Evolutionary conservation across 2,113 vertebrate genomes (phyloP).

Genomic region (Jaculus jaculus): DNA sequence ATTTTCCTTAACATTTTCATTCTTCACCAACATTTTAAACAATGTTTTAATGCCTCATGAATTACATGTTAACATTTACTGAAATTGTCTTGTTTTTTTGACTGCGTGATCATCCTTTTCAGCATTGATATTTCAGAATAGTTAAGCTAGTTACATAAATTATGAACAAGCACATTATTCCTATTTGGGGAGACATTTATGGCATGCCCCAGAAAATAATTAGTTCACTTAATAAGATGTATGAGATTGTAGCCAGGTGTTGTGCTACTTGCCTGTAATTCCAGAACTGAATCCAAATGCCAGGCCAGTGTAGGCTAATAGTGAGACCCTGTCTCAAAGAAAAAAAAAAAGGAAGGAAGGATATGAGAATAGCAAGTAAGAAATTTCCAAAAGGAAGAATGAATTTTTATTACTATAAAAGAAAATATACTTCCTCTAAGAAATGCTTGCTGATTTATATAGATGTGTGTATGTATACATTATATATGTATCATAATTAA

Average conservation of each 20-base stretch:
- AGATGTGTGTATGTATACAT: background rate
- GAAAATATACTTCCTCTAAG: background rate
- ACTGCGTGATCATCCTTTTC: conserved; percentile 4
- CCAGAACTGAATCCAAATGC: background rate
- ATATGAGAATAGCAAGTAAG: background rate
- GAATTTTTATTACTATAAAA: background rate
- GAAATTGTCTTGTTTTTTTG: conserved; percentile 47
- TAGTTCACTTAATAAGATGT: conserved; percentile 1
- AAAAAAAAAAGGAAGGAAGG: background rate
- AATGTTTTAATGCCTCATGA: background rate
- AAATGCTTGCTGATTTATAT: background rate
- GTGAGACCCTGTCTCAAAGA: background rate
- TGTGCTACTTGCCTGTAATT: background rate
- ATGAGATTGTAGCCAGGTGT: background rate
- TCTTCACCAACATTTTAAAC: conserved; percentile 21
- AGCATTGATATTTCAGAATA: background rate
- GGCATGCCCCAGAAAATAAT: background rate
- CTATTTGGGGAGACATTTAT: conserved; percentile 38
- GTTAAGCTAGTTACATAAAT: conserved; percentile 44
- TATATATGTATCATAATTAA: background rate
- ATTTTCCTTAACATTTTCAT: conserved; percentile 52
- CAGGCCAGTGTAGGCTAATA: background rate
- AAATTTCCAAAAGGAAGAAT: background rate
- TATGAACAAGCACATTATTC: background rate
- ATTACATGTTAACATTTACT: background rate